Percentiles rank a stretch among this genome's conserved stretches.
phyloP scores from a whole-genome alignment of 2,113 vertebrate genomes.

The Polyodon spathula region DNA sequence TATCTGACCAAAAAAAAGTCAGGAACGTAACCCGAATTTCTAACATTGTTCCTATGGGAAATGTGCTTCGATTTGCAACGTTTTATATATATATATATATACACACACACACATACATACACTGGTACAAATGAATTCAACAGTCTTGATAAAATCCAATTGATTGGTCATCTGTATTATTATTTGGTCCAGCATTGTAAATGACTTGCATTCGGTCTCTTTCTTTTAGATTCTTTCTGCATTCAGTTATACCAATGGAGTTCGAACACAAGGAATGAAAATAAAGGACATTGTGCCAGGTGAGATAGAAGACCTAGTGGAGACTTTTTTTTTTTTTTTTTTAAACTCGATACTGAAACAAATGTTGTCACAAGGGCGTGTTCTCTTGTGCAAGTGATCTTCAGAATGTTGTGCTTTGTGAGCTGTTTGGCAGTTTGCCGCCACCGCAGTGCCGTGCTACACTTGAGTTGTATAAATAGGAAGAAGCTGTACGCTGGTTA shows the following conservation, averaged over 20 bases:
- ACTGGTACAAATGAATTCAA: neutral
- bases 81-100: no score
- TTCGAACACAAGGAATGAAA: slow-evolving; percentile 62
- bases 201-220: neutral
- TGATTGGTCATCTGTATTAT: neutral
- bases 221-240: slow-evolving; percentile 55
- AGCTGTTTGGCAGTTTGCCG: neutral
- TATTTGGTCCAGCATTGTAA: neutral
- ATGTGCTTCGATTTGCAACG: no score
- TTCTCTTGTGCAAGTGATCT: neutral
- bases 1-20: no score
- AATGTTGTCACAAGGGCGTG: neutral
- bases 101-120: no score
- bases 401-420: neutral
- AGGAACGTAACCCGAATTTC: no score
- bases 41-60: no score
- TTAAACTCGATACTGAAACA: neutral
- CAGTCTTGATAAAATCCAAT: neutral
- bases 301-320: slow-evolving; percentile 30
- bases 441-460: neutral
- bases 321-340: no score
- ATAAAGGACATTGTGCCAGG: slow-evolving; percentile 62
- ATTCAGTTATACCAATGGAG: slow-evolving; percentile 53
- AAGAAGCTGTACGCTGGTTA: neutral
- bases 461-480: neutral